Evolutionary conservation across 2,113 vertebrate species (phyloP).

Genomic region (Eclectus roratus): DNA sequence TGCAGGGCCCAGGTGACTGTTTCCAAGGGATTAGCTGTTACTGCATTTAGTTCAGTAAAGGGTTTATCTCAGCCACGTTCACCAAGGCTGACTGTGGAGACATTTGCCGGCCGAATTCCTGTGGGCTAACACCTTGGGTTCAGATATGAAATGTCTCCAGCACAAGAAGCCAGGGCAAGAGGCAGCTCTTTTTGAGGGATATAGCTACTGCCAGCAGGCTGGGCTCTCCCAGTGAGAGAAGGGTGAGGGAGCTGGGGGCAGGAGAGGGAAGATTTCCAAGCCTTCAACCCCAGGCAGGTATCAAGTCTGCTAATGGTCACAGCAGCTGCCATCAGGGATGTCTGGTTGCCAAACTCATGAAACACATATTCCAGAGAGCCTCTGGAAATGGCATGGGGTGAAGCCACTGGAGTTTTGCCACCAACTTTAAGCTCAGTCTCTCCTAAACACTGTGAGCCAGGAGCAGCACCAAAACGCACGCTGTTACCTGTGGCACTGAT

Average conservation of each 20-base stretch:
- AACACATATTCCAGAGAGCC: background rate
- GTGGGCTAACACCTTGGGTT: background rate
- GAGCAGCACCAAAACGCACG: background rate
- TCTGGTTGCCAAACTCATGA: background rate
- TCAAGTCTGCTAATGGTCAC: background rate
- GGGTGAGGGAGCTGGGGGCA: background rate
- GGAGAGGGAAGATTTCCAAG: background rate
- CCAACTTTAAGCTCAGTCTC: background rate
- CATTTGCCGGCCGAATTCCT: background rate
- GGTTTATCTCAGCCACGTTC: constrained; percentile 60
- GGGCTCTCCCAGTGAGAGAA: background rate
- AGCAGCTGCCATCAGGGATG: background rate
- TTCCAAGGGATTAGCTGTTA: constrained; percentile 67
- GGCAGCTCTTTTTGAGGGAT: background rate
- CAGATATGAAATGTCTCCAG: background rate
- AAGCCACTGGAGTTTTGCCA: background rate
- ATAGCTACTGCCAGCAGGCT: background rate
- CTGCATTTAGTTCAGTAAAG: constrained; percentile 70
- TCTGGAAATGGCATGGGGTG: background rate
- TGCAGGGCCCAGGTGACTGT: constrained; percentile 59
- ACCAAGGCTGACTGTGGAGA: background rate
- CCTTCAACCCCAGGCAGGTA: background rate
- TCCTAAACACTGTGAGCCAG: background rate
- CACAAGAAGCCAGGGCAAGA: background rate
- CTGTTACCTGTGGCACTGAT: background rate